A percentile compares a stretch with the other conserved stretches of the same genome.
Conservation (phyloP, 2,888 invertebrate species). For the Plebejus melissa region DNA sequence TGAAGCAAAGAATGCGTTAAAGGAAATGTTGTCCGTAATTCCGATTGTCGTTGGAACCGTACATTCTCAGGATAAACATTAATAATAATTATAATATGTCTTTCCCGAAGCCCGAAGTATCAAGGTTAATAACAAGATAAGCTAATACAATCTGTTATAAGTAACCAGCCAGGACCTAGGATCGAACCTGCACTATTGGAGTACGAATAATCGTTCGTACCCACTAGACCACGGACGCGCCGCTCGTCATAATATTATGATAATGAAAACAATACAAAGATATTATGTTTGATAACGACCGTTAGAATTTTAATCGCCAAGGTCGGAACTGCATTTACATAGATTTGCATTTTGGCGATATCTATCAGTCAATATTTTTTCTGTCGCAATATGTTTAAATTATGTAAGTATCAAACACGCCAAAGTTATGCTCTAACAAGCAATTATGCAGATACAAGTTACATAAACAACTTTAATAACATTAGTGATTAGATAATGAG, state of each 20-base stretch:
- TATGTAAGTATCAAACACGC: not conserved
- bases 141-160: too few relatives aligned
- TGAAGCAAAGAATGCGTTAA: not conserved
- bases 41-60: too few relatives aligned
- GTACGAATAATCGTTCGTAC: not conserved
- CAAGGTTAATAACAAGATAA: too few relatives aligned
- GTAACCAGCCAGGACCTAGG: not conserved
- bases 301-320: not conserved
- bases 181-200: not conserved
- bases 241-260: too few relatives aligned
- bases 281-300: not conserved
- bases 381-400: slow-evolving; percentile 3
- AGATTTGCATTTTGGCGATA: not conserved
- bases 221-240: not conserved
- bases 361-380: not conserved
- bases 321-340: not conserved
- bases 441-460: slow-evolving; percentile 17
- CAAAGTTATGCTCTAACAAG: not conserved
- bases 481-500: not conserved
- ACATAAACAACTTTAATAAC: slow-evolving; percentile 4
- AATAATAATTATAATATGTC: too few relatives aligned
- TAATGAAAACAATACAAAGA: too few relatives aligned
- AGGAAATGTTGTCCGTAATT: too few relatives aligned
- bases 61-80: too few relatives aligned
- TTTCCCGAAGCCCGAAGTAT: too few relatives aligned